A percentile compares a stretch with the other conserved stretches of the same genome.
phyloP scores from a whole-genome alignment of 1,140 invertebrate species.

The Galendromus occidentalis region DNA sequence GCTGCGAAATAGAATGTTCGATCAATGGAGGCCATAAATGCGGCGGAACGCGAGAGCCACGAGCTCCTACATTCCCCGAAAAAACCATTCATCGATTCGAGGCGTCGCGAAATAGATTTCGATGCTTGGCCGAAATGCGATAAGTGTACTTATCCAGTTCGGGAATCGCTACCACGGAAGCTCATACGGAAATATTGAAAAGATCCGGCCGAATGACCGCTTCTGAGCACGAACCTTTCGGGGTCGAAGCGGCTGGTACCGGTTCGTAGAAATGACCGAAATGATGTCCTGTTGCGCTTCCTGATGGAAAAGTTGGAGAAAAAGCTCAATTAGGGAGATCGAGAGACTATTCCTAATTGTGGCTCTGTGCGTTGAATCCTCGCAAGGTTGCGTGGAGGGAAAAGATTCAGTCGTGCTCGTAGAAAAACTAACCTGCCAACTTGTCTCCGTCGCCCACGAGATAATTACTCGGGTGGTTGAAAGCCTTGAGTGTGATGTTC shows the following conservation, averaged over 20 bases:
- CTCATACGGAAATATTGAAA: neutral
- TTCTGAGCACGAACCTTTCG: neutral
- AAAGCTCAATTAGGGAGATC: neutral
- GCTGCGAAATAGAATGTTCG: neutral
- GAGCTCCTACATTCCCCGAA: neutral
- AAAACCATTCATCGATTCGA: neutral
- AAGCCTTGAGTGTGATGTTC: conserved; percentile 6
- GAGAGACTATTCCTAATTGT: neutral
- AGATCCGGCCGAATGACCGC: neutral
- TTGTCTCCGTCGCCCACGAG: conserved; percentile 1
- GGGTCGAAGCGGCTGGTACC: neutral
- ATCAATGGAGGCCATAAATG: neutral
- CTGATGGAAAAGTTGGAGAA: neutral
- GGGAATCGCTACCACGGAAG: neutral
- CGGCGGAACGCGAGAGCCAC: neutral
- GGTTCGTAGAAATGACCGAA: neutral
- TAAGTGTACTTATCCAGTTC: neutral
- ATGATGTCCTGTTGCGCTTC: neutral
- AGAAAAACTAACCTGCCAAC: neutral
- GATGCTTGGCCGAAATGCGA: neutral
- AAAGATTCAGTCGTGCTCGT: neutral
- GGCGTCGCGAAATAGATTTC: neutral
- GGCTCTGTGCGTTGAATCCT: neutral
- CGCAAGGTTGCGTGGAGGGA: neutral
- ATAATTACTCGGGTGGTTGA: conserved; percentile 7